Percentiles rank a stretch among this genome's conserved stretches.
These are phyloP conservation scores for Grantiella picta DNA, from an alignment of 2,113 vertebrate genomes.

Conservation along the genomic window DNA sequence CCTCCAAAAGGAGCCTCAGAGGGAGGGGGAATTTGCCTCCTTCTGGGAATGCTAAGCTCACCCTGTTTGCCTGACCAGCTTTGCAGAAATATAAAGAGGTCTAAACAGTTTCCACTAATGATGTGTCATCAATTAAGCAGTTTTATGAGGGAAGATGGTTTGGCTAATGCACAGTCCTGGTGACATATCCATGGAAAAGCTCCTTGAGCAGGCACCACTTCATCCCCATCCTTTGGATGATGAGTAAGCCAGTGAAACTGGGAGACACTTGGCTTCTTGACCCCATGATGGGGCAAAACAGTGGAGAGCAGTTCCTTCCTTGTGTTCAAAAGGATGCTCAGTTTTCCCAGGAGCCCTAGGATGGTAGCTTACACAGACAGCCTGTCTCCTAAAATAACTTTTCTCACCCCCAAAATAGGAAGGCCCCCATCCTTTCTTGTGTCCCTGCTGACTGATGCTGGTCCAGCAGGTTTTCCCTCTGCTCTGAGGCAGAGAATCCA, in stretches of 20 bases:
- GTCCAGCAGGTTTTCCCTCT: not conserved
- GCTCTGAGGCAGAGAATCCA: not conserved
- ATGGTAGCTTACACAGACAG: not conserved
- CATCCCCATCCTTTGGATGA: not conserved
- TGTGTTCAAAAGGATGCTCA: not conserved
- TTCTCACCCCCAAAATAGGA: not conserved
- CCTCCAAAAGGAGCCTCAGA: not conserved
- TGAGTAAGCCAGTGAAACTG: not conserved
- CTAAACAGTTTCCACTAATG: not conserved
- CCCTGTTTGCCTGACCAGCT: not conserved
- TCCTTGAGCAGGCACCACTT: not conserved
- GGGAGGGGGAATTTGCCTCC: not conserved
- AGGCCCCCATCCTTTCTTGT: not conserved
- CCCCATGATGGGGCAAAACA: fast-evolving
- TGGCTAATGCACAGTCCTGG: not conserved
- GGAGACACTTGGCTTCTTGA: not conserved
- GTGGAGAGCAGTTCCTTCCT: not conserved
- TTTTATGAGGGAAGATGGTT: not conserved
- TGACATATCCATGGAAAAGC: not conserved
- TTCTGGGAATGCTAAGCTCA: not conserved
- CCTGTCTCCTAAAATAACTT: not conserved
- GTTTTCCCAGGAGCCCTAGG: not conserved
- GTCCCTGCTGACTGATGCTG: fast-evolving
- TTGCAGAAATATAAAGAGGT: not conserved
- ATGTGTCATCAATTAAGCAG: not conserved